A percentile compares a stretch with the other conserved stretches of the same genome.
These are phyloP conservation scores for Nycticebus coucang DNA, from an alignment of 2,113 vertebrate genomes.

Conservation along the genomic window DNA sequence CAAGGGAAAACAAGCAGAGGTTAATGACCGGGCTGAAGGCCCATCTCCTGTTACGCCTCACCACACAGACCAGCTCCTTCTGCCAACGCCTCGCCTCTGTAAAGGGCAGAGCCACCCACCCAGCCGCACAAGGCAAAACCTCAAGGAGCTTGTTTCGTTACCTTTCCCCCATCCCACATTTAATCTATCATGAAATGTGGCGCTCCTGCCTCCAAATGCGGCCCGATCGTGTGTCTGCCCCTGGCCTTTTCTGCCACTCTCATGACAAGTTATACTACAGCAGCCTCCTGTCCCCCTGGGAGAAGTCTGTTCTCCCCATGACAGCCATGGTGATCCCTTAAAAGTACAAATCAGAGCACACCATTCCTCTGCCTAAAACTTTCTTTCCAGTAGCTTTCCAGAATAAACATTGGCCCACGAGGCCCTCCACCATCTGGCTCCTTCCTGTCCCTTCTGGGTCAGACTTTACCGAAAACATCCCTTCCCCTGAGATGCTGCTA, in stretches of 20 bases:
- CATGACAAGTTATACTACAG: fast-evolving
- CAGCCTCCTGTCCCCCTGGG: not conserved
- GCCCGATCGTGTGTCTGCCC: fast-evolving
- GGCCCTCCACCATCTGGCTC: too few relatives aligned
- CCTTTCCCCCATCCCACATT: not conserved
- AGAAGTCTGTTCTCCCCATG: not conserved
- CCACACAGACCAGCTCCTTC: not conserved
- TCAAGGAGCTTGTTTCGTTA: not conserved
- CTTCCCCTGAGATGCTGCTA: not conserved
- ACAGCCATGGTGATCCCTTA: not conserved
- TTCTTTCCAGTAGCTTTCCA: not conserved
- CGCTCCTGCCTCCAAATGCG: not conserved
- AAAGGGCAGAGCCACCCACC: not conserved
- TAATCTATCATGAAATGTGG: not conserved
- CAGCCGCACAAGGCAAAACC: not conserved
- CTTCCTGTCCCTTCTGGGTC: not conserved
- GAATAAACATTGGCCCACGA: not conserved
- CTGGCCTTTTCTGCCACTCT: not conserved
- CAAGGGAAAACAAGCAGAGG: too few relatives aligned
- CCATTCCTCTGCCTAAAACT: not conserved
- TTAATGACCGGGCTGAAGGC: too few relatives aligned
- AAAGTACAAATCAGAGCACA: not conserved
- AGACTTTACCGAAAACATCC: fast-evolving
- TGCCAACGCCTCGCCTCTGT: fast-evolving
- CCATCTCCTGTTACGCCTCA: too few relatives aligned